Conservation (phyloP, 2,888 invertebrate genomes). For the Brassicogethes aeneus region DNA sequence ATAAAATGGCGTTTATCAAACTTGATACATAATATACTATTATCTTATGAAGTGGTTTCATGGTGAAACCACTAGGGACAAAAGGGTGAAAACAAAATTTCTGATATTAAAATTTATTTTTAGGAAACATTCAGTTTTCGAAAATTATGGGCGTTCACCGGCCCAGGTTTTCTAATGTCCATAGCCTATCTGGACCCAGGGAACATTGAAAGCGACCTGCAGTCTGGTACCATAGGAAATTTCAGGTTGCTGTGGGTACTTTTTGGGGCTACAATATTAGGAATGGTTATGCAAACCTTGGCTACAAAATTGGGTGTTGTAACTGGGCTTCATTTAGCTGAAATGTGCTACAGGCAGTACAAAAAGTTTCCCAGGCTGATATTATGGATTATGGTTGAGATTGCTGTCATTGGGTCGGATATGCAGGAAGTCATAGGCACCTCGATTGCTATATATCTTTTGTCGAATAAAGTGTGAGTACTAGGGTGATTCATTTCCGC, state of each 20-base stretch:
- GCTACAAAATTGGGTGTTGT: slow-evolving; percentile 49
- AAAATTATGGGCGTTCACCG: slow-evolving; percentile 86
- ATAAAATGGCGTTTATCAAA: no score
- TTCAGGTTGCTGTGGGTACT: slow-evolving; percentile 81
- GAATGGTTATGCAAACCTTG: slow-evolving; percentile 74
- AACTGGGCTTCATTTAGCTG: slow-evolving; percentile 75
- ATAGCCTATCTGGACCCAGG: slow-evolving; percentile 89
- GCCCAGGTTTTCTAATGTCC: slow-evolving; percentile 87
- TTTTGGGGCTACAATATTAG: slow-evolving; percentile 71
- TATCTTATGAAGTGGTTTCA: no score
- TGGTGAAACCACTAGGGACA: no score
- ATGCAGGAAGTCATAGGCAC: slow-evolving; percentile 92
- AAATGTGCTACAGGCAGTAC: slow-evolving; percentile 69
- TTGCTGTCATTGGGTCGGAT: slow-evolving; percentile 83
- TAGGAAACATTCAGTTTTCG: slow-evolving; percentile 66
- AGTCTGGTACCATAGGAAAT: slow-evolving; percentile 68
- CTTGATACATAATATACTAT: no score
- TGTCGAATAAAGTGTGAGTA: slow-evolving; percentile 69
- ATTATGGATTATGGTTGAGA: slow-evolving; percentile 84
- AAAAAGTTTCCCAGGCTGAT: slow-evolving; percentile 63
- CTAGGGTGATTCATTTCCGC: no score
- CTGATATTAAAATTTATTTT: slow-evolving; percentile 41
- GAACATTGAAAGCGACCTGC: slow-evolving; percentile 85
- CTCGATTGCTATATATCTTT: slow-evolving; percentile 72
- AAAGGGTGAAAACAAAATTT: slow-evolving; percentile 50